Evolutionary conservation across 2,797 vertebrate species (phyloP), one percentile per base, ranked within the genome.

Genomic region (Urosaurus nigricauda): DNA sequence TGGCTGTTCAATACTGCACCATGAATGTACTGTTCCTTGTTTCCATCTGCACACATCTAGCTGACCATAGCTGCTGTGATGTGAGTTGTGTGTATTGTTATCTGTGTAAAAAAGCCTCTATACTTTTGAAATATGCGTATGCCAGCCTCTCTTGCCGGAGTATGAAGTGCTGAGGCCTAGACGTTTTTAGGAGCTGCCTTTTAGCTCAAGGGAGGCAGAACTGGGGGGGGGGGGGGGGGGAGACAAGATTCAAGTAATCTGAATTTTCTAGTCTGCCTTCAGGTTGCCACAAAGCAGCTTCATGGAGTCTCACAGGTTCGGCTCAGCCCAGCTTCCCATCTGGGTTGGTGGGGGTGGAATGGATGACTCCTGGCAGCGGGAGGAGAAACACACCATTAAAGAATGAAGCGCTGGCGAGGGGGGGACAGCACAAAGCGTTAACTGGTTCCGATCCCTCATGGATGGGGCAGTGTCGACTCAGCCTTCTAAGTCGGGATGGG

Each of bases 371-470:
- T 89, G 88, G 88, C 88, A 78, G 84, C 29, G 84, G 88, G 88
- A 89, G 88, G 88, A 89, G 88, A 89, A 89, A 89, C 88, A 89
- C 88, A 89, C 88, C 88, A 89, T 89, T 89, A 89, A 89, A 86
- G 88, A 89, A 86, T 89, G 88, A 89, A 89, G 84, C 88, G 84
- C 88, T 86, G 88, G 88, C 79, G 88, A 86, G 88, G 84, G 88
- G 79, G 88, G 88, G 88, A 82, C 88, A 89, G 88, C 88, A 89
- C 84, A 89, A 89, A 89, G 84, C 88, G 88, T 89, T 89, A 89
- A 89, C 88, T 86, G 88, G 88, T 89, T 89, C 88, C 88, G 88
- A 89, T 89, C 88, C 88, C 88, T 89, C 88, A 89, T 86, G 88
- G 88, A 89, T 86, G 79, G 88, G 88, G 88, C 73, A 89, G 84